Percentiles rank a stretch among this genome's conserved stretches.
These are phyloP conservation scores for Campylorhamphus procurvoides DNA, from an alignment of 2,113 vertebrate species.

Conservation along the genomic window DNA sequence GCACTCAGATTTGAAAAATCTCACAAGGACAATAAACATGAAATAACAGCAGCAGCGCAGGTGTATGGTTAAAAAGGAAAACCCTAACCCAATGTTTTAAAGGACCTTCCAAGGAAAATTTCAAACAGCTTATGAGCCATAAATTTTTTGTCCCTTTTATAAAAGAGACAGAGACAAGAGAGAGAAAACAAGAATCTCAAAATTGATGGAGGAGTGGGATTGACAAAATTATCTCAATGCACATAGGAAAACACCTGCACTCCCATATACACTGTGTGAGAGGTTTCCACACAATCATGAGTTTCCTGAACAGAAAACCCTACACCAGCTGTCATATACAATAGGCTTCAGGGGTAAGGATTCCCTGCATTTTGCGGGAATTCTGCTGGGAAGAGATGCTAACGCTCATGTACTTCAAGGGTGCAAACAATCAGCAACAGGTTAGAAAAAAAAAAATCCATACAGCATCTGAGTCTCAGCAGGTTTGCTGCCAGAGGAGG, in stretches of 20 bases:
- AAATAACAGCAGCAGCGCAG: not conserved
- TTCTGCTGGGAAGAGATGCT: not conserved
- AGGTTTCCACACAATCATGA: fast-evolving
- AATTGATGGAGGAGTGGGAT: fast-evolving
- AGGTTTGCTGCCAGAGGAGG: not conserved
- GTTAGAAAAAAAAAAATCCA: not conserved
- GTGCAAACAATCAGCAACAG: not conserved
- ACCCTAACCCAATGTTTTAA: not conserved
- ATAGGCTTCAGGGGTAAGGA: not conserved
- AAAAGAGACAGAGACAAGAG: not conserved
- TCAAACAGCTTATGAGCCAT: not conserved
- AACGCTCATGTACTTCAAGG: not conserved
- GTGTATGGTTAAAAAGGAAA: not conserved
- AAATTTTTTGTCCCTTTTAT: not conserved
- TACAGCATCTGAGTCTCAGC: not conserved
- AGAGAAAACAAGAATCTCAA: not conserved
- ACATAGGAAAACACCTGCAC: not conserved
- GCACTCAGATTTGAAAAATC: not conserved
- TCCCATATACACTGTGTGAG: not conserved
- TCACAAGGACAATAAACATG: not conserved
- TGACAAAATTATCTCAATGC: not conserved
- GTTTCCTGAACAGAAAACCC: not conserved
- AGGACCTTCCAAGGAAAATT: not conserved
- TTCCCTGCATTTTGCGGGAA: not conserved
- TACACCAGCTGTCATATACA: not conserved